Evolutionary conservation across 2,797 vertebrate species (phyloP).

Genomic region (Acropternis orthonyx): DNA sequence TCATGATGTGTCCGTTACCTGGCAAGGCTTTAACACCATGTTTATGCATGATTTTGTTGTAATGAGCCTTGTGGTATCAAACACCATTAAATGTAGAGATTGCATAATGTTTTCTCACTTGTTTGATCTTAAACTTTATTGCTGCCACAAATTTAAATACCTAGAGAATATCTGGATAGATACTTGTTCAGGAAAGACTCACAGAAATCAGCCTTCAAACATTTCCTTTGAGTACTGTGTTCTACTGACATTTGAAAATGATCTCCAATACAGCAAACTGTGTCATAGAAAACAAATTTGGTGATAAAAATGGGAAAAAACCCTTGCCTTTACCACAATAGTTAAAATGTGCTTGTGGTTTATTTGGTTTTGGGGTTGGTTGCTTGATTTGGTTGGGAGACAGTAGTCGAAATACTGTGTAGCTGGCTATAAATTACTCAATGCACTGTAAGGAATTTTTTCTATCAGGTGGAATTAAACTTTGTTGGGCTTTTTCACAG

Average conservation of each 20-base stretch:
- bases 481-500: conserved; percentile 57
- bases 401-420: not conserved
- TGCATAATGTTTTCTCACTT: not conserved
- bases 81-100: not conserved
- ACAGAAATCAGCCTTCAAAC: not conserved
- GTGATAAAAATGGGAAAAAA: not conserved
- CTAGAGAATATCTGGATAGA: not conserved
- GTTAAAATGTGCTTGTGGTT: not conserved
- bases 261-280: not conserved
- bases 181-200: not conserved
- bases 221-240: not conserved
- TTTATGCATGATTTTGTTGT: not conserved
- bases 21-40: not conserved
- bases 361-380: not conserved
- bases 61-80: not conserved
- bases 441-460: not conserved
- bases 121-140: not conserved
- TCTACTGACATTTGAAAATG: not conserved
- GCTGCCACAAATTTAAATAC: not conserved
- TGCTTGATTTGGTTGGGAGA: not conserved
- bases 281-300: not conserved
- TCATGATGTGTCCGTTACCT: not conserved
- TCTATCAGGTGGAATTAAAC: not conserved
- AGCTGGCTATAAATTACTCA: not conserved
- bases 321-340: not conserved